phyloP scores from a whole-genome alignment of 2,888 invertebrate species.

The Tipula confusa region DNA sequence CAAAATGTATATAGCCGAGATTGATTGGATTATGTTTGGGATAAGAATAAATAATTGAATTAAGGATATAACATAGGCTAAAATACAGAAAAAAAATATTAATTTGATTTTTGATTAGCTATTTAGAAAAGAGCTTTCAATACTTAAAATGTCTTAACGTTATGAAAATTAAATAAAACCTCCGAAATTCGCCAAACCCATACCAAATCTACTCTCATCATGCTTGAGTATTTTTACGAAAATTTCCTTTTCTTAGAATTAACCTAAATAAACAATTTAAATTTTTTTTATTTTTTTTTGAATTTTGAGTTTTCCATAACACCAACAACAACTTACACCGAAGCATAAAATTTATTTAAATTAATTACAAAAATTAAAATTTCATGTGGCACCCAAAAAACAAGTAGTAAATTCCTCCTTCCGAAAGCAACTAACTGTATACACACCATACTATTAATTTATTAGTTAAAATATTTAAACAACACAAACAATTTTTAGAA shows the following conservation, averaged over 20 bases:
- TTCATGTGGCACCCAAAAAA: neutral
- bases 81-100: neutral
- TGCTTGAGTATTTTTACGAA: neutral
- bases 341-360: neutral
- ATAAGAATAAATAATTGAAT: slow-evolving; percentile 14
- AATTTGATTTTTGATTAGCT: slow-evolving; percentile 25
- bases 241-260: neutral
- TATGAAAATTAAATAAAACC: neutral
- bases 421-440: neutral
- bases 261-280: slow-evolving; percentile 12
- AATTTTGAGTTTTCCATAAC: too few species aligned
- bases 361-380: neutral
- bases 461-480: neutral
- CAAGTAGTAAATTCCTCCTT: too few species aligned
- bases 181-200: neutral
- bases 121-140: slow-evolving; percentile 5
- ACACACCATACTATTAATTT: neutral
- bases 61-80: neutral
- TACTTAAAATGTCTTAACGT: neutral
- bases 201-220: neutral
- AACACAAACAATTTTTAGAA: neutral
- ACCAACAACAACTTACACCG: neutral
- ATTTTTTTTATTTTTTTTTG: neutral
- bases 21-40: slow-evolving; percentile 13
- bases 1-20: neutral